phyloP scores from a whole-genome alignment of 37 sponge, comb jelly and placozoan genomes.

The Eunapius fragilis region DNA sequence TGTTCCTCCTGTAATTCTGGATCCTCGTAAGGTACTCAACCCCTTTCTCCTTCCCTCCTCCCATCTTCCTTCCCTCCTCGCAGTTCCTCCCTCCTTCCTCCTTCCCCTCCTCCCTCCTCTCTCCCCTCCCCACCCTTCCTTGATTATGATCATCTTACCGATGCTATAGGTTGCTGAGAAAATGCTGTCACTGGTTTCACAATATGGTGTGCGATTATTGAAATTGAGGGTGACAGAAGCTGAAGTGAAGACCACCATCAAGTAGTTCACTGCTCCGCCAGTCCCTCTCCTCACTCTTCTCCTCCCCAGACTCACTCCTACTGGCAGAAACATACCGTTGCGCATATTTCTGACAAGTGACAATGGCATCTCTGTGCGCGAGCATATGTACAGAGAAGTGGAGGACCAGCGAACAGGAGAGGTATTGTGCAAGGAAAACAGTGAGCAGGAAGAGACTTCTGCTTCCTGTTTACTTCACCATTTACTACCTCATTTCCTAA shows the following conservation, averaged over 20 bases:
- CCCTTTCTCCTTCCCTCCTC: not conserved
- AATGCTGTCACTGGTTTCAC: slow-evolving; percentile 75
- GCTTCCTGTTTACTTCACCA: not conserved
- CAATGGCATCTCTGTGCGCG: slow-evolving; percentile 73
- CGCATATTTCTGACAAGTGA: slow-evolving; percentile 92
- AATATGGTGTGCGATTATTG: slow-evolving; percentile 80
- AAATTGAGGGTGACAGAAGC: slow-evolving; percentile 94
- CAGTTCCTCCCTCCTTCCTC: not conserved
- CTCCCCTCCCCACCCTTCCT: not conserved
- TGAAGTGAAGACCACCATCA: slow-evolving; percentile 88
- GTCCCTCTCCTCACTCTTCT: not conserved
- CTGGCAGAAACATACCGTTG: slow-evolving; percentile 41
- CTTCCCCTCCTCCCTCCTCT: not conserved
- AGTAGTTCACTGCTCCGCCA: slow-evolving; percentile 30
- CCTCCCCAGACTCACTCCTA: slow-evolving; percentile 43
- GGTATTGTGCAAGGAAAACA: too few species aligned
- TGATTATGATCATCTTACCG: not conserved
- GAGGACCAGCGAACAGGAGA: slow-evolving; percentile 87
- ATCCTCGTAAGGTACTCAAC: slow-evolving; percentile 78
- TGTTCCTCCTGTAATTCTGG: slow-evolving; percentile 93
- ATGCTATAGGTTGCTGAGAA: slow-evolving; percentile 62
- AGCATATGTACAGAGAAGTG: slow-evolving; percentile 88
- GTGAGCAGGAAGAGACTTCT: not conserved
- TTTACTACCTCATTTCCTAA: not conserved
- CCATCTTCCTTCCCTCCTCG: not conserved